A percentile compares a stretch with the other conserved stretches of the same genome.
Evolutionary conservation across 2,797 vertebrate species (phyloP).

Genomic region (Poecile montanus): DNA sequence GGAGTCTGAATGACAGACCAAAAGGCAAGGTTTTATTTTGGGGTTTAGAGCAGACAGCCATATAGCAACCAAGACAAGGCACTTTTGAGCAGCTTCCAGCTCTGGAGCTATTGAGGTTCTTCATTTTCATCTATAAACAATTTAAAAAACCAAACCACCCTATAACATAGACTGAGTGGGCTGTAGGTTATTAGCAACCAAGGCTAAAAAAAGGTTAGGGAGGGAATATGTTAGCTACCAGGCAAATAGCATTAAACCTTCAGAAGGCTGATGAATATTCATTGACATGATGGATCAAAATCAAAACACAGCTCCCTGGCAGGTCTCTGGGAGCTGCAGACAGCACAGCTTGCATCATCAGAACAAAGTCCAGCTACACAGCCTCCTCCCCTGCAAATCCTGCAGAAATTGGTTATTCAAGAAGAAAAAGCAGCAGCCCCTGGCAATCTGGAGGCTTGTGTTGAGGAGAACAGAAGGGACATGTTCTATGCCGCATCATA

Average conservation of each 20-base stretch:
- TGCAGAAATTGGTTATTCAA: conserved; percentile 14
- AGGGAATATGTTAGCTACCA: conserved; percentile 23
- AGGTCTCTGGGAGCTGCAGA: not conserved
- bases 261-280: conserved; percentile 52
- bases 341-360: not conserved
- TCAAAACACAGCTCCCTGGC: conserved; percentile 15
- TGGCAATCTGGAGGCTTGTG: not conserved
- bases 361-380: not conserved
- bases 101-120: conserved; percentile 5
- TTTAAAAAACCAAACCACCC: not conserved
- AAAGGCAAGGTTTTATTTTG: conserved; percentile 8
- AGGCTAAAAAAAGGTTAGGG: conserved; percentile 28
- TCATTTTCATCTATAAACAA: conserved; percentile 46
- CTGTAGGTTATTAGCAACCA: conserved; percentile 26
- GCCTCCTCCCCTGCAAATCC: not conserved
- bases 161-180: not conserved
- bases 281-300: conserved; percentile 37
- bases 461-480: conserved; percentile 30
- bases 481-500: not conserved
- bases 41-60: conserved; percentile 7
- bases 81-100: conserved; percentile 3
- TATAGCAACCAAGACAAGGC: not conserved
- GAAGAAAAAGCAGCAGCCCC: not conserved
- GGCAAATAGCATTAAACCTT: conserved; percentile 31
- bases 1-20: conserved; percentile 21